Conservation (phyloP, 2,888 invertebrate species). For the Cactoblastis cactorum region DNA sequence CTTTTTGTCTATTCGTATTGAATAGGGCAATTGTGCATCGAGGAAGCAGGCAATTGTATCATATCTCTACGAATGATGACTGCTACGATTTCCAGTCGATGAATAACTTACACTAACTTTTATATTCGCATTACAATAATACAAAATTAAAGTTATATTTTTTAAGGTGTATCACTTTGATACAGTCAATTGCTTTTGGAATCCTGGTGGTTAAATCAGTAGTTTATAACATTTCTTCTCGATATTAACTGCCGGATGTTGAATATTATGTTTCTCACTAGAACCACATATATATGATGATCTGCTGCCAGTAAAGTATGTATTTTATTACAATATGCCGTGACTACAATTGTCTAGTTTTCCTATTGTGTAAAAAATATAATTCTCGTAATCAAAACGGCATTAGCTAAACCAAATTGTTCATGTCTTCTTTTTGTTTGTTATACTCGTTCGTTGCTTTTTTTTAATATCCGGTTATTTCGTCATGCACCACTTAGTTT, state of each 20-base stretch:
- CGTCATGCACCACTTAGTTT: constrained; percentile 42
- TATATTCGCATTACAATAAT: no score
- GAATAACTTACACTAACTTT: background rate
- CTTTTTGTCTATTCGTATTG: constrained; percentile 62
- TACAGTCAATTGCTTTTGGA: no score
- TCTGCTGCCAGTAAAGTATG: constrained; percentile 37
- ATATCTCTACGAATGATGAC: constrained; percentile 25
- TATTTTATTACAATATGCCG: constrained; percentile 47
- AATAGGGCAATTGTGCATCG: constrained; percentile 57
- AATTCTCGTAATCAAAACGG: constrained; percentile 68
- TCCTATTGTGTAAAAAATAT: constrained; percentile 51
- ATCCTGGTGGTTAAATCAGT: no score
- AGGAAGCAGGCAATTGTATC: constrained; percentile 63
- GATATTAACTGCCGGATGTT: constrained; percentile 27
- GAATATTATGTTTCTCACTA: constrained; percentile 31
- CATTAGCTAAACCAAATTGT: constrained; percentile 59
- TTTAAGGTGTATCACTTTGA: no score
- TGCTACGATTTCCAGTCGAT: background rate
- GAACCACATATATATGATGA: constrained; percentile 31
- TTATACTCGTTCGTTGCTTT: constrained; percentile 27
- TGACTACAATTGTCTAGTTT: constrained; percentile 42
- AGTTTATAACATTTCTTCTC: constrained; percentile 3
- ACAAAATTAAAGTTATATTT: no score
- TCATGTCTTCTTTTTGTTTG: constrained; percentile 35
- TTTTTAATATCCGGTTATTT: constrained; percentile 45